Conservation (phyloP, 2,888 invertebrate species). For the Mesorhabditis spiculigera region DNA sequence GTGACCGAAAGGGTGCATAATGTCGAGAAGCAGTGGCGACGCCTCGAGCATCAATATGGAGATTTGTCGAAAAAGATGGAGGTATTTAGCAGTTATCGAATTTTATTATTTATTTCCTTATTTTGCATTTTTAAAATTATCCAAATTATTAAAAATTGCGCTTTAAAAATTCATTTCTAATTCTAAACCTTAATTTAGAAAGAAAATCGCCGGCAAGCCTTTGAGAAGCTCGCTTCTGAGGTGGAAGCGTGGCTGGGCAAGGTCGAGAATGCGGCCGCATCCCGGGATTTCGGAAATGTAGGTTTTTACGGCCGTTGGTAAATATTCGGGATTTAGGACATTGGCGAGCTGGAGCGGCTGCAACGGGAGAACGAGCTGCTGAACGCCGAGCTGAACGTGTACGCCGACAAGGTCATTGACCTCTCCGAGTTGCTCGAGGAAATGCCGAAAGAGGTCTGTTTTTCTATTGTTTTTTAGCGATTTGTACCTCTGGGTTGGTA, state of each 20-base stretch:
- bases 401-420: neutral
- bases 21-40: neutral
- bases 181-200: neutral
- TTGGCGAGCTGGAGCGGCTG: neutral
- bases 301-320: neutral
- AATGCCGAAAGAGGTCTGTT: neutral
- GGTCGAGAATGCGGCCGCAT: neutral
- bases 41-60: neutral
- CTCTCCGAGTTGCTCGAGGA: constrained; percentile 1
- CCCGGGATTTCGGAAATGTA: neutral
- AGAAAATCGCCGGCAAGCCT: neutral
- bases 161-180: neutral
- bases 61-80: neutral
- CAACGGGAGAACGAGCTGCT: neutral
- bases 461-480: no score
- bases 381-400: neutral
- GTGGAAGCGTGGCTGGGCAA: neutral
- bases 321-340: neutral
- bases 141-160: no score
- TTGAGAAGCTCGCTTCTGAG: neutral
- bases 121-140: no score
- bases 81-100: neutral
- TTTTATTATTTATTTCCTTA: no score
- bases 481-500: no score
- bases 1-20: neutral